Base-by-base conservation (phyloP, 2,888 invertebrate genomes). In the Pterobdella sp. region DNA sequence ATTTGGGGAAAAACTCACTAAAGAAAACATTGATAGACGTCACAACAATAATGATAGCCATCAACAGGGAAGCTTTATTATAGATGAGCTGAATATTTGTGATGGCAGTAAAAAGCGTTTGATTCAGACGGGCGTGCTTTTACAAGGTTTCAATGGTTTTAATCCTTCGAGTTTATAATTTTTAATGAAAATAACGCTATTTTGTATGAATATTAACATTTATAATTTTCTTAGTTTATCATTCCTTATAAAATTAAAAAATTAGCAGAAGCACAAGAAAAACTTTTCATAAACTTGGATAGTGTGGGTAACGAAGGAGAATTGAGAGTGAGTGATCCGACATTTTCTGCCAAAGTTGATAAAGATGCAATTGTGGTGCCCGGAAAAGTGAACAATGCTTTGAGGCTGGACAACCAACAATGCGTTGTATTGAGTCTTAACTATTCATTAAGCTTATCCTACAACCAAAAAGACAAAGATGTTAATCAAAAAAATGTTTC, bases 361-460 rank as follows among this genome's bases (percentile, higher is more conserved):
- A 71, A 60, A 29, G 71, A 71, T 35, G 63, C 71, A 60, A 63
- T 63, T 36, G 56, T 52, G 1, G 71, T 71, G 1, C 71, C 71
- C 4, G 71, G 71, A 26, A 71, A 71, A n/a, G 71, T 71, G 71
- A 63, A 71, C 71, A 71, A 63, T 29, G 71, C 71, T 34, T n/a
- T 60, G 63, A 29, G 63, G 26, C 36, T 71, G 71, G 63, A 71
- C 36, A 56, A 36, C 1, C 34, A 63, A 18, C 71, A 71, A 36
- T 60, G 35, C 63, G 60, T 71, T 3, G 26, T 26, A 3, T n/a
- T 56, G 14, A 56, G n/a, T n/a, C n/a, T 56, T 3, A 56, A 56
- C 60, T 26, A 56, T 3, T n/a, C n/a, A n/a, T n/a, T n/a, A n/a
- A n/a, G n/a, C n/a, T n/a, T n/a, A n/a, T 14, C 60, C 4, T 56